Conservation (phyloP, 2,113 vertebrate genomes). For the Mesoclemmys tuberculata region DNA sequence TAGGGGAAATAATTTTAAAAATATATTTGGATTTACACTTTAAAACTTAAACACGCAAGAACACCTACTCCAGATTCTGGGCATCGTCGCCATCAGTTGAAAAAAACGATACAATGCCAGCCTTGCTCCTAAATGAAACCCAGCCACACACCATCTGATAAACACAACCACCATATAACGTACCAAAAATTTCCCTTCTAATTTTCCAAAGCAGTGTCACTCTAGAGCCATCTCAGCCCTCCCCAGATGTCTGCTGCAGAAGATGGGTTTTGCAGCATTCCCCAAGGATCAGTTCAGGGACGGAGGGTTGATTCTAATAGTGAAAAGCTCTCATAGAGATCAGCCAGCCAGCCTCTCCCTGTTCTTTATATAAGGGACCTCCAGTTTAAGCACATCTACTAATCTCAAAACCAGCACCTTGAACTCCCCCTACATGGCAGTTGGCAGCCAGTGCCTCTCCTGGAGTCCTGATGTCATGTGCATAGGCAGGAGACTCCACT, state of each 20-base stretch:
- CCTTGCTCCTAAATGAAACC: too few relatives aligned
- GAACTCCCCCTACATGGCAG: neutral
- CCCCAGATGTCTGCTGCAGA: neutral
- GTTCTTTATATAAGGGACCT: neutral
- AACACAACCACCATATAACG: too few relatives aligned
- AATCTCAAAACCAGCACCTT: neutral
- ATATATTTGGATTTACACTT: too few relatives aligned
- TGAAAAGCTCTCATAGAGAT: neutral
- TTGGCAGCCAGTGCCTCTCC: neutral
- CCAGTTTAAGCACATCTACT: neutral
- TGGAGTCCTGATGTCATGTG: neutral
- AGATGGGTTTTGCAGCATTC: neutral
- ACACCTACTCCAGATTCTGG: too few relatives aligned
- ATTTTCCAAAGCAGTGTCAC: too few relatives aligned
- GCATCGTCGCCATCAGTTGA: too few relatives aligned
- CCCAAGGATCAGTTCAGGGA: neutral
- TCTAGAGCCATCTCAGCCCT: too few relatives aligned
- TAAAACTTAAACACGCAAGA: too few relatives aligned
- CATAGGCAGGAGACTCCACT: neutral
- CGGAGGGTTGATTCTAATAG: neutral
- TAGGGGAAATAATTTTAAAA: too few relatives aligned
- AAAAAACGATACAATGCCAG: too few relatives aligned
- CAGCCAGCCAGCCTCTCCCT: fast-evolving
- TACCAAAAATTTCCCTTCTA: too few relatives aligned
- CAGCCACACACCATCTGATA: too few relatives aligned